Evolutionary conservation across 1,140 invertebrate genomes (phyloP), one percentile per base, ranked within the genome.

Genomic region (Adoxophyes honmai): DNA sequence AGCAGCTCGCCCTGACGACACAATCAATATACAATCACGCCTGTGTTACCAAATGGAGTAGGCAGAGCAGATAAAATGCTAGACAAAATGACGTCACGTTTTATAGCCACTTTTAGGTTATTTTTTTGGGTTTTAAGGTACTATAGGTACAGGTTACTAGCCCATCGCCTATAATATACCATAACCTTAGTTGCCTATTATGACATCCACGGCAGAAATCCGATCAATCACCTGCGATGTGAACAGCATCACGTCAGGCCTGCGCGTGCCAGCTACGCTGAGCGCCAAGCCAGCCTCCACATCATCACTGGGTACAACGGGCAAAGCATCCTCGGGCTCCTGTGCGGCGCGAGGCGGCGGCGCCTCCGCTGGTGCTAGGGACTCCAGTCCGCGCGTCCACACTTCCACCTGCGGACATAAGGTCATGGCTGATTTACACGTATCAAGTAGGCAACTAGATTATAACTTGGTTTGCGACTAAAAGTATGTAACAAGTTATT

Each of bases 301-400:
- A 14, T 37, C 66, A 11, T 8, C 59, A n/a, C n/a, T n/a, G n/a
- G n/a, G n/a, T n/a, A n/a, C n/a, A n/a, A n/a, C n/a, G n/a, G n/a
- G n/a, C n/a, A n/a, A n/a, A n/a, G n/a, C 57, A 18, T 44, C 66
- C 16, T 8, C 59, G 13, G 9, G 42, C 52, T 56, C 62, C 4
- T 11, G 11, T 35, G 42, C 52, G 34, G 58, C 60, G 13, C 10
- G 39, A 6, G 53, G 53, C 18, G 38, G 18, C 35, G 34, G 33
- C 56, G 11, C 39, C 55, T 10, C 55, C 66, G 34, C 70, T 74
- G 21, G 21, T 21, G 70, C 62, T 13, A 79, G 44, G 9, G 72
- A 60, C 28, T 75, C 72, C 36, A 79, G 59, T 0, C 78, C 78
- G 34, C 68, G 67, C 34, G 75, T 68, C 70, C 70, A 74, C 37